Base-by-base conservation (phyloP, 2,888 invertebrate species). In the Euproctis similis region DNA sequence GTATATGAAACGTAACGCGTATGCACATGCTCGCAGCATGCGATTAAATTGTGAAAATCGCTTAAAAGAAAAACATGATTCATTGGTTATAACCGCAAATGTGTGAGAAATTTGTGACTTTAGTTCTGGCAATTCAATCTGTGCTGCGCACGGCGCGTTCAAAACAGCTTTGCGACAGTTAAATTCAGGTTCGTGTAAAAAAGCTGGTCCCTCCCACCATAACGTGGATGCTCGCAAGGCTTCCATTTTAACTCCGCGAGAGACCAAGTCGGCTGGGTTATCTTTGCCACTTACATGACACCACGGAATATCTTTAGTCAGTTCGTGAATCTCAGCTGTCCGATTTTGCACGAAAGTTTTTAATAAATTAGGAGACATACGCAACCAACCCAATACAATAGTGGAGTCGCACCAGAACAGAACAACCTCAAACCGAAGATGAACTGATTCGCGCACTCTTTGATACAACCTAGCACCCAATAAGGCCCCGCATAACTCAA, bases 331-430 rank as follows among this genome's bases (percentile, higher is more conserved):
- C 26, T 53, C 39, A 1, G 22, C 12, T 0, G 36, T 30, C 10
- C 50, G 27, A 22, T 44, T 47, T 24, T 43, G 47, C 1, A 52
- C 44, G 28, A 43, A 52, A 1, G 41, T 23, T 34, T 49, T 50
- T 22, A 54, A 24, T 24, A 31, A 24, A 27, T 29, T 35, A 19
- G 48, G 40, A 7, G 46, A 12, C 33, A 36, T 51, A 1, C 22
- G 24, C 6, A 51, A 17, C 47, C 50, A 53, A 1, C 45, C 44
- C 8, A 50, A 8, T 1, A 42, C 47, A 1, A 48, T 47, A 9
- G 44, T 53, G 0, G 48, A 50, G 28, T 53, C 50, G 0, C 46
- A 41, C 45, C 44, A 56, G 8, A 42, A 42, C 2, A 36, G 22
- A 9, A 42, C 30, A 2, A 39, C 28, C 11, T 33, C 12, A 13